Evolutionary conservation across 2,888 invertebrate species (phyloP), one percentile per base, ranked within the genome.

Genomic region (Cyrtodaria siliqua): DNA sequence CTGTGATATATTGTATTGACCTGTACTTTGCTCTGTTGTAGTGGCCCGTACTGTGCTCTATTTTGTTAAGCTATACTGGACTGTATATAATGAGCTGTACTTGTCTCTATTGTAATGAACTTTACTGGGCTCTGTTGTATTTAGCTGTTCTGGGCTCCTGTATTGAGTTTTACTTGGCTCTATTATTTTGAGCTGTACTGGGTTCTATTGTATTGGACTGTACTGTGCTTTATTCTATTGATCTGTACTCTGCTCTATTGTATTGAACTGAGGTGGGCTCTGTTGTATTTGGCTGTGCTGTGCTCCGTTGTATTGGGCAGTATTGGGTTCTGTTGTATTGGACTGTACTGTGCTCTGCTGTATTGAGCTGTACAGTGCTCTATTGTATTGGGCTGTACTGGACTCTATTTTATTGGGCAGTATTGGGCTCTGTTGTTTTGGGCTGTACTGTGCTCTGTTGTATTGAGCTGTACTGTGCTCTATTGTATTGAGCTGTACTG

Each of bases 401-500:
- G 49, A 33, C 62, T 62, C 49, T 50, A 26, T 20, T 62, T 4
- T 62, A 47, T 24, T 66, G 56, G 56, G 44, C 56, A 56, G 24
- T 62, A 20, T 61, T 75, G 55, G 69, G 49, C 52, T 79, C 2
- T 63, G 55, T 60, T 79, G 42, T 70, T 40, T 20, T 75, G 40
- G 59, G 49, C 42, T 79, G 64, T 63, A 40, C 29, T 79, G 49
- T 70, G 63, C 60, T 75, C 18, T 62, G 29, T 12, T 52, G 42
- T 62, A 24, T 24, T 50, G 52, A 16, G 23, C 49, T 62, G 52
- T 52, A 62, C 50, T 62, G 50, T 50, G 60, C 70, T 70, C 33
- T 70, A 44, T 61, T 64, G 52, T 72, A 38, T 71, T 76, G 56
- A 67, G 60, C 59, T 76, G 56, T 72, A 68, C 60, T 76, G n/a